Evolutionary conservation across 2,888 invertebrate genomes (phyloP).

Genomic region (Nephrotoma guestfalica): DNA sequence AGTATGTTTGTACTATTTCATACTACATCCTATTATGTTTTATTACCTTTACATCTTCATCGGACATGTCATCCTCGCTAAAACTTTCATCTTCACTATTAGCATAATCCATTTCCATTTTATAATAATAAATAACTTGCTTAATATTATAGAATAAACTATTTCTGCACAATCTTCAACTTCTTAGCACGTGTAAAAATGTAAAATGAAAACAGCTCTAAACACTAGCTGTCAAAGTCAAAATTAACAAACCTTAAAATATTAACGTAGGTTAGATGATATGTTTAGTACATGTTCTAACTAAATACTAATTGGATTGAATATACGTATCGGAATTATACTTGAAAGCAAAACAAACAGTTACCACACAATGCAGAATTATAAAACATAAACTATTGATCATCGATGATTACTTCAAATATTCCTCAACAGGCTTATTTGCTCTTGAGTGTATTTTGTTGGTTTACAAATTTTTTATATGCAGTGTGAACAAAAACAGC

Average conservation of each 20-base stretch:
- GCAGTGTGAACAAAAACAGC: no score
- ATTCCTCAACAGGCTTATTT: no score
- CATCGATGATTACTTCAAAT: no score
- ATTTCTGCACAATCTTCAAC: background rate
- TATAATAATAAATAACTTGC: background rate
- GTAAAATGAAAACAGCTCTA: background rate
- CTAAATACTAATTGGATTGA: no score
- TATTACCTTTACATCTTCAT: slow-evolving; percentile 23
- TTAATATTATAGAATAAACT: no score
- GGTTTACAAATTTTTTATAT: no score
- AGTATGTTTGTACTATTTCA: background rate
- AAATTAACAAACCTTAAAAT: background rate
- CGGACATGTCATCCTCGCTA: slow-evolving; percentile 25
- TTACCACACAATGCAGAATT: no score
- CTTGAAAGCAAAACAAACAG: no score
- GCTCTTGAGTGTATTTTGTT: no score
- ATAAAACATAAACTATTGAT: no score
- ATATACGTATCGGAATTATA: no score
- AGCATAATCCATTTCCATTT: slow-evolving; percentile 16
- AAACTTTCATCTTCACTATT: slow-evolving; percentile 12
- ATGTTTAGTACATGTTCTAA: no score
- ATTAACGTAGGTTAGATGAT: background rate
- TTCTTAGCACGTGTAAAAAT: background rate
- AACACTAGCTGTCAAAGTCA: background rate
- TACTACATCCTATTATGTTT: slow-evolving; percentile 5